Conservation (phyloP, 1,140 invertebrate species). For the Chlorops oryzae region DNA sequence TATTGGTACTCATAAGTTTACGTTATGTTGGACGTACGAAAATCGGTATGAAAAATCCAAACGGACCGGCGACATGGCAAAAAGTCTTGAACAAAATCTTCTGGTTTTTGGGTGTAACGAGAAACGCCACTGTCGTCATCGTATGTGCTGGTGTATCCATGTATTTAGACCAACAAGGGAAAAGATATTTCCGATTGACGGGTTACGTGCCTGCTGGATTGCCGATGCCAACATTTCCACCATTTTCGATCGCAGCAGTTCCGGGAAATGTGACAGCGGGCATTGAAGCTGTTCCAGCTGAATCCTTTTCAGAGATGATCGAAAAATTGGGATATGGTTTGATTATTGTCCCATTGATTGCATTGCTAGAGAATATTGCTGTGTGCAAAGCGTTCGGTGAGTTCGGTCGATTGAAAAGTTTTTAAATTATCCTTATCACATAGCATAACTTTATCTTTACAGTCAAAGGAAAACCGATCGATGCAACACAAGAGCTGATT, state of each 20-base stretch:
- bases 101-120: slow-evolving; percentile 62
- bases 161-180: slow-evolving; percentile 37
- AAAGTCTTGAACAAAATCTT: slow-evolving; percentile 51
- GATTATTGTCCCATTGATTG: slow-evolving; percentile 71
- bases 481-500: slow-evolving; percentile 78
- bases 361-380: slow-evolving; percentile 75
- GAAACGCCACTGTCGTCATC: slow-evolving; percentile 74
- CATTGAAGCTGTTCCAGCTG: slow-evolving; percentile 17
- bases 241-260: slow-evolving; percentile 53
- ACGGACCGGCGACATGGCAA: slow-evolving; percentile 50
- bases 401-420: not conserved
- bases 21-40: slow-evolving; percentile 57
- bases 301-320: slow-evolving; percentile 63
- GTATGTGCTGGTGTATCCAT: slow-evolving; percentile 57
- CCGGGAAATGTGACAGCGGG: slow-evolving; percentile 48
- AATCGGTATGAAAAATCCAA: slow-evolving; percentile 53
- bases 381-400: slow-evolving; percentile 68
- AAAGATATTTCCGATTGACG: slow-evolving; percentile 34
- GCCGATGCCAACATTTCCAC: slow-evolving; percentile 58
- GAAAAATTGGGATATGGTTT: slow-evolving; percentile 68
- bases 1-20: slow-evolving; percentile 62
- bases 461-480: slow-evolving; percentile 69
- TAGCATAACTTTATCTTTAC: slow-evolving; percentile 1
- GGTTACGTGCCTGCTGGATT: slow-evolving; percentile 64
- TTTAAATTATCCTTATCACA: no score